Base-by-base conservation (phyloP, 92 coral and sea anemone genomes). In the Epizoanthus scotinus region DNA sequence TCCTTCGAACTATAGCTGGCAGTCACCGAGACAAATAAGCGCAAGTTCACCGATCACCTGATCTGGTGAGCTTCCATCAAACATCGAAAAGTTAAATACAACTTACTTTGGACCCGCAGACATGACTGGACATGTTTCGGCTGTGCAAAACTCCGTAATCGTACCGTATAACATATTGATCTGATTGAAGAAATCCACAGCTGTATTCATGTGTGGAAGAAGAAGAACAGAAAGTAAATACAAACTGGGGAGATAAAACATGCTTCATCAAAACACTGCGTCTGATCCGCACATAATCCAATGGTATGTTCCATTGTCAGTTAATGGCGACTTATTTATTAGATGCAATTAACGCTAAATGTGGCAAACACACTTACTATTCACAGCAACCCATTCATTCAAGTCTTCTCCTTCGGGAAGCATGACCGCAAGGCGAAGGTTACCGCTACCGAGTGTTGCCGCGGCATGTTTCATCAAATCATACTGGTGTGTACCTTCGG, bases 311-410 rank as follows among this genome's bases (percentile, higher is more conserved):
- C 67, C 67, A 67, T 20, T 31, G 42, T 26, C 25, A 19, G 65
- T 25, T 17, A 31, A 36, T 8, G 40, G 29, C n/a, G 24, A 13
- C 15, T 9, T 60, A 58, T 50, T 14, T 50, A 0, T 77, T 9
- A 6, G 27, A 44, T 20, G 24, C 6, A 14, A 61, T 27, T 21
- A 36, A 60, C 67, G 63, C 61, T 19, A 8, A 49, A 55, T 26
- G 47, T 27, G 38, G 34, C 10, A 63, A 21, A 50, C 73, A 50
- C 73, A 85, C 91, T 87, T 75, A 96, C 99, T 96, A 62, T 96
- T 96, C 8, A 96, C 99, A 60, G 99, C 99, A 7, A 96, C 99
- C 99, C 99, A 96, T 93, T 96, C 99, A 90, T 96, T 96, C 22
- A 96, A 78, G 86, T 96, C 99, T 78, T 96, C 99, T 57, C 99